phyloP scores from a whole-genome alignment of 2,113 vertebrate species.

The Fregetta grallaria region DNA sequence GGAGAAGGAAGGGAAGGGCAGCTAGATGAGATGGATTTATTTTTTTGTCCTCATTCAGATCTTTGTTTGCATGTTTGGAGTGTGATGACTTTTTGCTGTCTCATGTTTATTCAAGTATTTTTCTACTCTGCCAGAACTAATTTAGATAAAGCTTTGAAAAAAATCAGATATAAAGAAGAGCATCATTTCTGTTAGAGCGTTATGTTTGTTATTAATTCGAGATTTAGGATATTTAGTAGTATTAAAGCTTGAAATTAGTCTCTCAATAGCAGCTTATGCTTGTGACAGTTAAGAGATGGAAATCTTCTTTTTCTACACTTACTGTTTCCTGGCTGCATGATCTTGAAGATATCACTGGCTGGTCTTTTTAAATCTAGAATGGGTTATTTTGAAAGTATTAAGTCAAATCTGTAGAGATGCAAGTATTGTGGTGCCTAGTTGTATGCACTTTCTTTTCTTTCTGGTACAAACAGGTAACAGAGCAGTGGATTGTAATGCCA shows the following conservation, averaged over 20 bases:
- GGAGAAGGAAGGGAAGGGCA: background rate
- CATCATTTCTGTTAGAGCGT: background rate
- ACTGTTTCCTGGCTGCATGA: background rate
- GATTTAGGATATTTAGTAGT: background rate
- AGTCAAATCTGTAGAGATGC: background rate
- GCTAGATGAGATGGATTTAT: rapidly evolving
- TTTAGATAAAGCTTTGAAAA: background rate
- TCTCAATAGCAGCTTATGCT: background rate
- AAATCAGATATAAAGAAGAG: background rate
- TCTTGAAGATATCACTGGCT: background rate
- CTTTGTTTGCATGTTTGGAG: background rate
- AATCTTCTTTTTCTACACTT: background rate
- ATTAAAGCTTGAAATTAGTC: background rate
- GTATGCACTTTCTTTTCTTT: background rate
- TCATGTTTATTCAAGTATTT: background rate
- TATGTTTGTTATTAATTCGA: background rate
- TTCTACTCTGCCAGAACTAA: background rate
- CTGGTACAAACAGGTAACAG: background rate
- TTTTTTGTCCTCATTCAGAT: background rate
- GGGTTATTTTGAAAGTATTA: background rate
- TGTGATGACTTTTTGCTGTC: background rate
- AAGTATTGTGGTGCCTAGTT: background rate
- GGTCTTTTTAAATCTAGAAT: background rate
- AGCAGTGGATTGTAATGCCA: background rate
- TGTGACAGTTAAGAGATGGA: background rate